Base-by-base conservation (phyloP, 2,113 vertebrate species). In the Bujurquina vittata region DNA sequence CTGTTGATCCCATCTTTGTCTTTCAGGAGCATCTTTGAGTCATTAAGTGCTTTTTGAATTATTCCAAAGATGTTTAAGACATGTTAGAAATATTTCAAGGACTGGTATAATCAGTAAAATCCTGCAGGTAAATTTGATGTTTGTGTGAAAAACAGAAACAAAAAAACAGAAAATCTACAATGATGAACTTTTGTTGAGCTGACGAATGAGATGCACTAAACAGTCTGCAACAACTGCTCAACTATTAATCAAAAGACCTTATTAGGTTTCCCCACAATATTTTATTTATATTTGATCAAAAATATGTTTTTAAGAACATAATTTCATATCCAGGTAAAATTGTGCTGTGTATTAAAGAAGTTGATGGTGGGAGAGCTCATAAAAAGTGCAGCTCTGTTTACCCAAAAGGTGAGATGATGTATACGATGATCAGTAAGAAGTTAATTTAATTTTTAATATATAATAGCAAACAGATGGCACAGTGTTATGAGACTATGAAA, bases 1-100 rank as follows among this genome's bases (percentile, higher is more conserved):
- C 22, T 69, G 15, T 69, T 43, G 40, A 69, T 49, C 0, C 0
- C 29, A 46, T 15, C 12, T 46, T 46, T 15, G n/a, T n/a, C n/a
- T n/a, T n/a, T n/a, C n/a, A 3, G 43, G 10, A 29, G 65, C 23
- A 69, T 69, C n/a, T 49, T 29, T 69, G 23, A 69, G 23, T 0
- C 10, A 52, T 49, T 52, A 49, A 49, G 49, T 49, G 9, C 10
- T 69, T 69, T 52, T 23, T 46, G 49, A 52, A 69, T 69, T 20
- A 31, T 43, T 69, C 46, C 29, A 69, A 33, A 69, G 8, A 29
- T n/a, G 29, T 18, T 18, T 46, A 49, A 18, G 65, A 69, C 40
- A 69, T 46, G 40, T 29, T 49, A 22, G 40, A 69, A 49, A 2
- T 6, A 20, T 23, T 49, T 49, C 23, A 7, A 15, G 29, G 23